A percentile compares a stretch with the other conserved stretches of the same genome.
Evolutionary conservation across 2,113 vertebrate genomes (phyloP).

Genomic region (Acinonyx jubatus): DNA sequence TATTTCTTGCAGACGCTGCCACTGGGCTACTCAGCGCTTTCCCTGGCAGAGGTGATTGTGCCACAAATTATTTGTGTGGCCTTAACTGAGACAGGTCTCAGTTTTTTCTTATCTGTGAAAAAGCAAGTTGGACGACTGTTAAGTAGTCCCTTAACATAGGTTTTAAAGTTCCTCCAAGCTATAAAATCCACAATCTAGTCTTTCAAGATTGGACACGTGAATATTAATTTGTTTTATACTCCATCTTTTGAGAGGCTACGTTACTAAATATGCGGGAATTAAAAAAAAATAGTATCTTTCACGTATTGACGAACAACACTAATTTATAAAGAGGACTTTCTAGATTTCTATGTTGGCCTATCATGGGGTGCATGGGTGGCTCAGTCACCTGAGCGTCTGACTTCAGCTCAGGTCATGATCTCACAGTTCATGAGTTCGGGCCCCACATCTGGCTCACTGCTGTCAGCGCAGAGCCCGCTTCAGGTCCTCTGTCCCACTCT

Average conservation of each 20-base stretch:
- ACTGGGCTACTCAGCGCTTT: background rate
- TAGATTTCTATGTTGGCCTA: background rate
- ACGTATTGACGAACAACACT: background rate
- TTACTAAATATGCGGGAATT: background rate
- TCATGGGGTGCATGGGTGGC: no score
- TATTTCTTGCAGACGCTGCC: background rate
- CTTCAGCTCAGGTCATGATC: no score
- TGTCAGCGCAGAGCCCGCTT: no score
- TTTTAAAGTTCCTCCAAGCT: background rate
- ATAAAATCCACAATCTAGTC: background rate
- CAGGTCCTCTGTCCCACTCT: no score
- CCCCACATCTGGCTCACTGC: no score
- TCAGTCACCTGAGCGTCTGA: no score
- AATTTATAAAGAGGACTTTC: background rate
- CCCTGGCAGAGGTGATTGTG: background rate
- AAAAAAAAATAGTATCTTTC: background rate
- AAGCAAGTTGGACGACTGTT: background rate
- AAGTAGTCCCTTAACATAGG: background rate
- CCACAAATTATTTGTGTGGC: background rate
- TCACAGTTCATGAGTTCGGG: no score
- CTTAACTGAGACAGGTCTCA: background rate
- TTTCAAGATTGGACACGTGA: background rate
- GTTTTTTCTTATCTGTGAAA: background rate
- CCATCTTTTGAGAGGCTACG: background rate
- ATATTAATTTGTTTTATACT: background rate